Percentiles rank a stretch among this genome's conserved stretches.
These are phyloP conservation scores for Lanistes nyassanus DNA, from an alignment of 1,140 invertebrate species.

Conservation along the genomic window DNA sequence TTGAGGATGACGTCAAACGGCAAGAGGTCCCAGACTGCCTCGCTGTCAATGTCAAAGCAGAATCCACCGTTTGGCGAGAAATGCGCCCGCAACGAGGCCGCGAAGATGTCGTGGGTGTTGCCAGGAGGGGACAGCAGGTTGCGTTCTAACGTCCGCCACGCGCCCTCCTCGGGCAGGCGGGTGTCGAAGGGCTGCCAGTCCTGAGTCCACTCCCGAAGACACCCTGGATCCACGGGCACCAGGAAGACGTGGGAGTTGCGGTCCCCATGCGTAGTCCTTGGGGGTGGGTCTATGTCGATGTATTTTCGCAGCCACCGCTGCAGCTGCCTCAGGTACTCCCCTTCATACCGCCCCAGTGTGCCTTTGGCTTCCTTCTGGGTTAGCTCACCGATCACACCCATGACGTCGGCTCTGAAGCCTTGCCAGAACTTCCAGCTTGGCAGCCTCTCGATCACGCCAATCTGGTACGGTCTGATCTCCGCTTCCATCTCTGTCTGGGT, in stretches of 20 bases:
- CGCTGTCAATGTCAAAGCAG: constrained; percentile 7
- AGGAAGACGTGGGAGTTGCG: constrained; percentile 4
- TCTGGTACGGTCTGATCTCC: constrained; percentile 15
- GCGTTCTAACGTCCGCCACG: neutral
- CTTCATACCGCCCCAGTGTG: neutral
- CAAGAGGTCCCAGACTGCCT: constrained; percentile 13
- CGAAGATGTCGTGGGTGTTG: constrained; percentile 8
- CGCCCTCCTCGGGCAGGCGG: constrained; percentile 8
- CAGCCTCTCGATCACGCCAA: neutral
- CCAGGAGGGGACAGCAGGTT: neutral
- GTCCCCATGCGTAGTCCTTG: neutral
- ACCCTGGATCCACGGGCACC: neutral
- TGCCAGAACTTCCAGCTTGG: constrained; percentile 19
- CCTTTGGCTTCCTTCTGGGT: neutral
- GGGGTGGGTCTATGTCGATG: constrained; percentile 10
- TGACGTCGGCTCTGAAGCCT: constrained; percentile 10
- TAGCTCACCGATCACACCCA: constrained; percentile 7
- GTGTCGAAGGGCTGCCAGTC: constrained; percentile 2
- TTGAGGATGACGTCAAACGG: constrained; percentile 3
- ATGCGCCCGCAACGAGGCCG: constrained; percentile 5
- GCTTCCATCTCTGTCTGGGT: neutral
- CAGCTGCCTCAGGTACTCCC: neutral
- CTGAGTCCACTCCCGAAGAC: neutral
- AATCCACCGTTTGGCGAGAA: neutral
- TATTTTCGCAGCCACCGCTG: constrained; percentile 20